phyloP scores from a whole-genome alignment of 2,113 vertebrate species.

The Pionites leucogaster region DNA sequence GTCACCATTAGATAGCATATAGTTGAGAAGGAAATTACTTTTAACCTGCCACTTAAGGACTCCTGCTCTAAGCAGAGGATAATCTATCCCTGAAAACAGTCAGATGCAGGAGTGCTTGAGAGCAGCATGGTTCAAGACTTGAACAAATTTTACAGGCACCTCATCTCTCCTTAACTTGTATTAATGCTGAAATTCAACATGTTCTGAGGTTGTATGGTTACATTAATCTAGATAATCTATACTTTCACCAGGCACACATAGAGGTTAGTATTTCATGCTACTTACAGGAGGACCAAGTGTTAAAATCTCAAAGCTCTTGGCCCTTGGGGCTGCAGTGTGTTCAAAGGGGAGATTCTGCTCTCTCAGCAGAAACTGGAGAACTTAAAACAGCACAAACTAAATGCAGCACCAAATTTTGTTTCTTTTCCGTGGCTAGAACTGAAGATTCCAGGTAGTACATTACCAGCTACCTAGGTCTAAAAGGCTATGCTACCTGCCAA shows the following conservation, averaged over 20 bases:
- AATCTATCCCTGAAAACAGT: not conserved
- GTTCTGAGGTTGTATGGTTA: not conserved
- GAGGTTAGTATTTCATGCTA: not conserved
- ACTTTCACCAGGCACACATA: not conserved
- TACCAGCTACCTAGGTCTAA: not conserved
- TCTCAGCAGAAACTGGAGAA: slow-evolving; percentile 14
- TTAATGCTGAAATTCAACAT: not conserved
- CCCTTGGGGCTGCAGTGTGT: not conserved
- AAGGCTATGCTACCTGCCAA: not conserved
- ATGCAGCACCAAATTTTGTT: not conserved
- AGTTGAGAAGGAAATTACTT: not conserved
- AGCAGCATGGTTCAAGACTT: not conserved
- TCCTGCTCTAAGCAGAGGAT: not conserved
- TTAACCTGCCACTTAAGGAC: not conserved
- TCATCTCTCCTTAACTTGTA: not conserved
- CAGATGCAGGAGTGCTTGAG: not conserved
- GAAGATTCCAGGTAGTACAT: not conserved
- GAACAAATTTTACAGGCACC: not conserved
- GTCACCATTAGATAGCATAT: not conserved
- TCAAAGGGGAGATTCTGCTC: not conserved
- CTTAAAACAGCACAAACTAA: not conserved
- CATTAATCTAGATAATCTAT: not conserved
- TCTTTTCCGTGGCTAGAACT: not conserved
- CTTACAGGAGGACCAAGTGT: fast-evolving
- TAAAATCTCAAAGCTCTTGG: not conserved